Evolutionary conservation across 2,888 invertebrate species (phyloP), one percentile per base, ranked within the genome.

Genomic region (Gnatocerus cornutus): DNA sequence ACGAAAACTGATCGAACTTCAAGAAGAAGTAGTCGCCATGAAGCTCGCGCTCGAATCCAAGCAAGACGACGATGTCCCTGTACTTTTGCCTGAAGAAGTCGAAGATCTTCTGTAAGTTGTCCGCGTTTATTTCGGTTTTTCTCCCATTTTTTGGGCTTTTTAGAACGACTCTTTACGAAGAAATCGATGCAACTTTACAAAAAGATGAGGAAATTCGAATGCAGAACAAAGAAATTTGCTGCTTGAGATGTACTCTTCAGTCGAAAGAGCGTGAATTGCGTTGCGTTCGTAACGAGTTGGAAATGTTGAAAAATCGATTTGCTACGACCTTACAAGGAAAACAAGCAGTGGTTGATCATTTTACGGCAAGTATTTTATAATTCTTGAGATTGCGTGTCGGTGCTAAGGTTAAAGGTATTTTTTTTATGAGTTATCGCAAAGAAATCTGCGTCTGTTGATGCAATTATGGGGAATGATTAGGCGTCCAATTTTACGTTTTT

Each of bases 111-210:
- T 67, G 66, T 67, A 46, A 43, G 13, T 43, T 21, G 1, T 3
- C 21, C n/a, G n/a, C n/a, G n/a, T n/a, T n/a, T n/a, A n/a, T n/a
- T n/a, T n/a, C n/a, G n/a, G n/a, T n/a, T 21, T 21, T 21, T 21
- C 21, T 21, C 4, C 21, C 30, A 29, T 59, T 45, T 6, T 27
- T 52, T 63, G 4, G 21, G 21, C 7, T n/a, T 56, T 65, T 43
- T 29, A 67, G 66, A 27, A 21, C 29, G 16, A 52, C 59, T 14
- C 45, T 67, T 13, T 67, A 67, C 46, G 59, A 59, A 30, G 66
- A 67, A 52, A 59, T 67, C 10, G 50, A 67, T 16, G 59, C 59
- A 50, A 10, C 50, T n/a, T 8, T 52, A n/a, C 12, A 9, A 6
- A 67, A 67, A 43, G 66, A 67, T n/a, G 50, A 58, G 6, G 12